A percentile compares a stretch with the other conserved stretches of the same genome.
phyloP scores from a whole-genome alignment of 2,797 vertebrate genomes.

The Monodelphis domestica region DNA sequence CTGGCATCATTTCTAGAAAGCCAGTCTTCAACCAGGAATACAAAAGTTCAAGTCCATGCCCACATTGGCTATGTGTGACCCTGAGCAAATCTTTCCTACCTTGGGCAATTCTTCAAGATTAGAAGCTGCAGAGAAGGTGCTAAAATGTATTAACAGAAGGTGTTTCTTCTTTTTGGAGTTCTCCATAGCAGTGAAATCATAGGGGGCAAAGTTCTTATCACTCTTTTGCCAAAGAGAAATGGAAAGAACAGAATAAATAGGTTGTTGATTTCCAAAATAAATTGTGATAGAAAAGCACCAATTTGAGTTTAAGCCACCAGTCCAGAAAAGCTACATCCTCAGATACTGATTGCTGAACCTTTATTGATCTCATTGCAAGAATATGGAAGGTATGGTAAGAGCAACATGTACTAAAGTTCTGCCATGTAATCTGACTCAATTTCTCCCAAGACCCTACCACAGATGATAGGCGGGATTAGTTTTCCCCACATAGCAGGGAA shows the following conservation, averaged over 20 bases:
- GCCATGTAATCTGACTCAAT: neutral
- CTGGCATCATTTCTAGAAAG: too few species aligned
- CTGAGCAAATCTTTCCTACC: neutral
- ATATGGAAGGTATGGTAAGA: neutral
- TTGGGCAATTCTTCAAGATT: neutral
- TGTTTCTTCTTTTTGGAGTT: neutral
- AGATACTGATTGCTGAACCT: neutral
- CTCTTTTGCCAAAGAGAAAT: neutral
- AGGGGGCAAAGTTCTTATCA: neutral
- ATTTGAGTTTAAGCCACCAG: neutral
- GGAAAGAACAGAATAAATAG: neutral
- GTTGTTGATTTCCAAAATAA: neutral
- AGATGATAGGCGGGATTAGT: neutral
- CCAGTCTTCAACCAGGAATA: neutral
- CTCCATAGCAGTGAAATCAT: neutral
- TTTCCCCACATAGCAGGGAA: neutral
- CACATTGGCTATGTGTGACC: neutral
- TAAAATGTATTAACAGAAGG: neutral
- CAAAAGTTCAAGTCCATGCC: neutral
- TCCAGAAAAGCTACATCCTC: neutral
- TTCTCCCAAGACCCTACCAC: neutral
- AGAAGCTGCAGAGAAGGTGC: neutral
- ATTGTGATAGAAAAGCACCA: neutral
- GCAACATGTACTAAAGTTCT: neutral
- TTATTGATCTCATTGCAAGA: neutral